These are phyloP conservation scores for Epistrophe grossulariae DNA, from an alignment of 2,888 invertebrate genomes.

Conservation along the genomic window DNA sequence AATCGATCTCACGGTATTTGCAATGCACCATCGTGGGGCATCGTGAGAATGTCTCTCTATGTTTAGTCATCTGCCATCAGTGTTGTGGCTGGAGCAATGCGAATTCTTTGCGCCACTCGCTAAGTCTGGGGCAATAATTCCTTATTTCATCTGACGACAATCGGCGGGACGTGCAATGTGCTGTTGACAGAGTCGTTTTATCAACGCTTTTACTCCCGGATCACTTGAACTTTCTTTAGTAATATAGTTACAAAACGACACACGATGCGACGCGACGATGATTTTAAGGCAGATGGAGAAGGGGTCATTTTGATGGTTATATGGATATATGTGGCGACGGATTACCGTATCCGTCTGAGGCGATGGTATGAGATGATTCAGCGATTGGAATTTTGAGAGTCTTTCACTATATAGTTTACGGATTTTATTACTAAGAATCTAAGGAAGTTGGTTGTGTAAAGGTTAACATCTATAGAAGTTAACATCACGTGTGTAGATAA, in stretches of 20 bases:
- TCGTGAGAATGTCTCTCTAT: conserved; percentile 29
- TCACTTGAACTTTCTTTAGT: conserved; percentile 23
- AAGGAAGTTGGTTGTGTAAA: neutral
- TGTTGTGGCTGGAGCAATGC: conserved; percentile 36
- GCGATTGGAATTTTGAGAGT: conserved; percentile 5
- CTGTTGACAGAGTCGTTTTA: conserved; percentile 36
- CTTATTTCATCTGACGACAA: conserved; percentile 2
- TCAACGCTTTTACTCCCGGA: conserved; percentile 26
- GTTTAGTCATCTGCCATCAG: conserved; percentile 62
- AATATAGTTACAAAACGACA: neutral
- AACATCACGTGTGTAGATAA: neutral
- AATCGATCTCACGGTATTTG: conserved; percentile 32
- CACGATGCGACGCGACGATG: neutral
- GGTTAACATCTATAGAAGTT: neutral
- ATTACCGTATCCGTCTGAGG: neutral
- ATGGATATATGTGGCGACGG: neutral
- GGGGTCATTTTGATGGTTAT: neutral
- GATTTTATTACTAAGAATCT: conserved; percentile 5
- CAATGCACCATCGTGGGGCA: neutral
- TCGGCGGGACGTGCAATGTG: conserved; percentile 7
- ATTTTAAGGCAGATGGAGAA: neutral
- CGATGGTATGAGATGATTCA: conserved; percentile 1
- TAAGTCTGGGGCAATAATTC: conserved; percentile 43
- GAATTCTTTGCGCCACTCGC: conserved; percentile 38
- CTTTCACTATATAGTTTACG: neutral